A percentile compares a stretch with the other conserved stretches of the same genome.
Conservation (phyloP, 2,888 invertebrate genomes). For the Drosophila melanosoma region DNA sequence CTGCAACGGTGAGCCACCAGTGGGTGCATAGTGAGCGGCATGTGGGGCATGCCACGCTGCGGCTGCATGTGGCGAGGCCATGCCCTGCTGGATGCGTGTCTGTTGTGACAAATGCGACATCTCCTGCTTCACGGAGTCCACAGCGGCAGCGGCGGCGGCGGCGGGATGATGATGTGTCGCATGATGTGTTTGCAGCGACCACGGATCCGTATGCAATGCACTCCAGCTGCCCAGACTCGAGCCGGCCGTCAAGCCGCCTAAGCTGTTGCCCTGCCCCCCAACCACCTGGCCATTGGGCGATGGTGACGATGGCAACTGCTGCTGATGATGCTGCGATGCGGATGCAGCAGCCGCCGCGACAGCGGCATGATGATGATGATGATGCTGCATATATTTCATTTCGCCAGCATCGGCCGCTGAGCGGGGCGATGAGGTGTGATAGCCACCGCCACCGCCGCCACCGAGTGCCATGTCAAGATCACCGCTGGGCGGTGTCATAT, state of each 20-base stretch:
- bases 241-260: conserved; percentile 74
- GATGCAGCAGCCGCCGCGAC: conserved; percentile 89
- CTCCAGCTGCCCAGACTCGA: conserved; percentile 89
- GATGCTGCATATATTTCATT: conserved; percentile 96
- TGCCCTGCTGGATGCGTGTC: conserved; percentile 87
- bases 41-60: conserved; percentile 93
- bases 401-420: conserved; percentile 94
- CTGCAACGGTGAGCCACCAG: conserved; percentile 91
- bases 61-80: conserved; percentile 91
- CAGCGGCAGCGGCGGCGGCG: conserved; percentile 86
- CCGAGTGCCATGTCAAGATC: conserved; percentile 90
- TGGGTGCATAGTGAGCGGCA: conserved; percentile 92
- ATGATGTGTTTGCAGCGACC: conserved; percentile 91
- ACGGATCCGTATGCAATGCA: conserved; percentile 92
- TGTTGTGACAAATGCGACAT: conserved; percentile 87
- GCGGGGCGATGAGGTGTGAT: conserved; percentile 92
- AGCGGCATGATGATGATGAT: conserved; percentile 92
- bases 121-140: conserved; percentile 91
- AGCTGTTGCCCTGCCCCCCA: conserved; percentile 80
- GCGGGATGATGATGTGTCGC: conserved; percentile 91
- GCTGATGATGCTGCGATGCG: conserved; percentile 85
- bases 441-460: conserved; percentile 88
- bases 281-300: conserved; percentile 86
- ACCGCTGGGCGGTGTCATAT: conserved; percentile 94
- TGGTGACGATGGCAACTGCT: conserved; percentile 89